phyloP scores from a whole-genome alignment of 2,797 vertebrate genomes.

The Vultur gryphus region DNA sequence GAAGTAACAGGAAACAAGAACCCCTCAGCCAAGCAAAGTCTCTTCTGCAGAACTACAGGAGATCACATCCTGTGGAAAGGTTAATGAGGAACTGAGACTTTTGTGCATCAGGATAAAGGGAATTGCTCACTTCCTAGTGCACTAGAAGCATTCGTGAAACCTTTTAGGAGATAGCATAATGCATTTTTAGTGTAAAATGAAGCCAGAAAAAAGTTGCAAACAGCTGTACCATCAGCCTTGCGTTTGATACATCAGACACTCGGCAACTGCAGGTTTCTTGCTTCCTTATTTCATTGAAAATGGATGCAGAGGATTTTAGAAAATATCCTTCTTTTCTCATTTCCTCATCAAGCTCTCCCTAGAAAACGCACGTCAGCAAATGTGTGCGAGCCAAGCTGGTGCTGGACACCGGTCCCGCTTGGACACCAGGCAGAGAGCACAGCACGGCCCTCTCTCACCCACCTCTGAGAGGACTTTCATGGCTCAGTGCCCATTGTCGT shows the following conservation, averaged over 20 bases:
- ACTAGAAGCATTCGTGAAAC: neutral
- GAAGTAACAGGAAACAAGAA: conserved; percentile 27
- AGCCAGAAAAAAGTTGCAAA: neutral
- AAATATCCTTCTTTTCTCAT: neutral
- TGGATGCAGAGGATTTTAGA: neutral
- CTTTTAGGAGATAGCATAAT: neutral
- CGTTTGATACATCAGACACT: neutral
- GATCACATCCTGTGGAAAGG: neutral
- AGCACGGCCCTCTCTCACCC: neutral
- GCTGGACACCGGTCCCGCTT: neutral
- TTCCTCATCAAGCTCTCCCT: neutral
- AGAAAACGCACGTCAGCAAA: neutral
- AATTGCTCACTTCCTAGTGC: neutral
- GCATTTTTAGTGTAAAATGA: neutral
- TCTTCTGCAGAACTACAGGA: neutral
- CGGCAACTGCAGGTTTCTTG: neutral
- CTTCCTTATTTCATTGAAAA: neutral
- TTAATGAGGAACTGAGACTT: neutral
- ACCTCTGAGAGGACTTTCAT: neutral
- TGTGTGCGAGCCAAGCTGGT: neutral
- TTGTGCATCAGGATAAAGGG: neutral
- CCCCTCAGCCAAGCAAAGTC: neutral
- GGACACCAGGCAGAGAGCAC: neutral
- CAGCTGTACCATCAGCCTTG: neutral
- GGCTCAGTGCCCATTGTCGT: neutral